phyloP scores from a whole-genome alignment of 2,888 invertebrate species.

The Neria commutata region DNA sequence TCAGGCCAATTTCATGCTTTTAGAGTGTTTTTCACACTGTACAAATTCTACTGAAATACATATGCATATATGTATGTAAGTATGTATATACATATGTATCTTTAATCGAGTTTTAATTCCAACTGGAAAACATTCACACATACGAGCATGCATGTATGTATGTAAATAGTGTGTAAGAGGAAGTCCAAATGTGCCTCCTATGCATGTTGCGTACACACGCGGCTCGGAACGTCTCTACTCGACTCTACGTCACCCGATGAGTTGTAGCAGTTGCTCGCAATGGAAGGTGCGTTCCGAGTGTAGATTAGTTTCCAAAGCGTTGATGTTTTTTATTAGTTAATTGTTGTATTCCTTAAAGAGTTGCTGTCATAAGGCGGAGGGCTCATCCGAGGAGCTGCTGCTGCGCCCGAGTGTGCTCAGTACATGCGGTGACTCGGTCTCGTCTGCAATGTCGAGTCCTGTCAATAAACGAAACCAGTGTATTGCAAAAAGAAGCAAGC shows the following conservation, averaged over 20 bases:
- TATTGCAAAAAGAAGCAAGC: background rate
- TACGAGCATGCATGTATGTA: no score
- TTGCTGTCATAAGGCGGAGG: constrained; percentile 61
- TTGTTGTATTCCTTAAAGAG: constrained; percentile 57
- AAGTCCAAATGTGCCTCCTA: no score
- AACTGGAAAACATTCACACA: no score
- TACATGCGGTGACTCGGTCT: constrained; percentile 38
- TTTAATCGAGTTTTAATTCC: constrained; percentile 46
- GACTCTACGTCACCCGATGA: no score
- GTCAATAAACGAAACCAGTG: background rate
- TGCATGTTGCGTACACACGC: no score
- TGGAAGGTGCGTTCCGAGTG: constrained; percentile 45
- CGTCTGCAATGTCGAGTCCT: constrained; percentile 41
- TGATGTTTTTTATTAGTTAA: constrained; percentile 56
- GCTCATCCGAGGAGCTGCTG: constrained; percentile 52
- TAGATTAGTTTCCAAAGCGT: constrained; percentile 49
- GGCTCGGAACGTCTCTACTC: no score
- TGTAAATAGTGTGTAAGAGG: no score
- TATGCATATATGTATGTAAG: background rate
- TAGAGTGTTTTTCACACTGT: background rate
- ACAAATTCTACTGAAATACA: background rate
- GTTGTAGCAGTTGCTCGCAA: no score
- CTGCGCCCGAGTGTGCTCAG: constrained; percentile 41
- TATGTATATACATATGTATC: constrained; percentile 34
- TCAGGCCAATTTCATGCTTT: constrained; percentile 1